Conservation (phyloP, 1,140 invertebrate genomes). For the Drosophila mauritiana region DNA sequence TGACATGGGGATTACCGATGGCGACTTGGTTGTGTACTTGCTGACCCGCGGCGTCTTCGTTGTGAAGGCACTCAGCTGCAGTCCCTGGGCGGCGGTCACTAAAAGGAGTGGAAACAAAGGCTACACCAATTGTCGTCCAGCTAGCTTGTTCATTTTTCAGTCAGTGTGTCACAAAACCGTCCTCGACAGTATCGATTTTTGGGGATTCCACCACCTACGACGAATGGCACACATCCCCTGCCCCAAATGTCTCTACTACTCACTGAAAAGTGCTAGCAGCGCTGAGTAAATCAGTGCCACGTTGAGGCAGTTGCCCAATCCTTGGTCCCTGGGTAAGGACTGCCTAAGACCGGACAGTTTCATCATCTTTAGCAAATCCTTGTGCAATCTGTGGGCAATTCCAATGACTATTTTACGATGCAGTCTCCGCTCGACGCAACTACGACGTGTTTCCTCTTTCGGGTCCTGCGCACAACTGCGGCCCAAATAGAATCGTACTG, state of each 20-base stretch:
- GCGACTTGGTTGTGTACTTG: constrained; percentile 86
- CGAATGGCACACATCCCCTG: constrained; percentile 3
- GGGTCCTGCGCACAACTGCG: constrained; percentile 72
- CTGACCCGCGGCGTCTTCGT: constrained; percentile 86
- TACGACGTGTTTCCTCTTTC: constrained; percentile 61
- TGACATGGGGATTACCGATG: constrained; percentile 82
- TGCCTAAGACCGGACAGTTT: constrained; percentile 11
- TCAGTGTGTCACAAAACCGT: constrained; percentile 64
- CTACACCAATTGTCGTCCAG: constrained; percentile 31
- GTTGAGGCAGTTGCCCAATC: constrained; percentile 22
- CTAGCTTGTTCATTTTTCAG: constrained; percentile 37
- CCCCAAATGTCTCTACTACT: constrained; percentile 25
- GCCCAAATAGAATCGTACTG: constrained; percentile 20
- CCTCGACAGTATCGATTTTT: constrained; percentile 71
- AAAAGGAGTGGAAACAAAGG: constrained; percentile 20
- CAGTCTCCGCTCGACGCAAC: constrained; percentile 31
- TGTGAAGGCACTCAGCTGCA: constrained; percentile 86
- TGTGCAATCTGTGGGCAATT: constrained; percentile 39
- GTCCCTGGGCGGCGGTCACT: constrained; percentile 56
- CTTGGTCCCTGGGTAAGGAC: constrained; percentile 15
- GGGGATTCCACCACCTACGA: constrained; percentile 6
- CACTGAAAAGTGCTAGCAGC: constrained; percentile 44
- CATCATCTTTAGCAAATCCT: constrained; percentile 15
- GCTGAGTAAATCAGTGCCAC: constrained; percentile 9
- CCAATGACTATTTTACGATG: constrained; percentile 38